Evolutionary conservation across 1,140 invertebrate genomes (phyloP).

Genomic region (Drosophila pachea): DNA sequence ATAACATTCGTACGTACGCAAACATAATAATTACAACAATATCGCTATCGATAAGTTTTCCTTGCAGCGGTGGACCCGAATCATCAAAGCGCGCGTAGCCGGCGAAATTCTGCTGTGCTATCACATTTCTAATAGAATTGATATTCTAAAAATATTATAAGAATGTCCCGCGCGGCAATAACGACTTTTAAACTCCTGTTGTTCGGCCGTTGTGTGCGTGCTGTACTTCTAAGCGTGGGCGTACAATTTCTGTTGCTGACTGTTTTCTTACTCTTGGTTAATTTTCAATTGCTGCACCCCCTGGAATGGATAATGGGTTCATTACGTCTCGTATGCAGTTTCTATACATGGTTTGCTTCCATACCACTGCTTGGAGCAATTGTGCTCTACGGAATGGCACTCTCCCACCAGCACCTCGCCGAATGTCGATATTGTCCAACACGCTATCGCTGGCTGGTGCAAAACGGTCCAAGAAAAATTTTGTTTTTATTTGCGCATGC

Average conservation of each 20-base stretch:
- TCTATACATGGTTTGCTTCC: conserved; percentile 81
- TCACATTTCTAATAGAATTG: not conserved
- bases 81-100: conserved; percentile 33
- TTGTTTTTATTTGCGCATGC: conserved; percentile 80
- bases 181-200: conserved; percentile 44
- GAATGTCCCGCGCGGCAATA: conserved; percentile 7
- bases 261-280: conserved; percentile 80
- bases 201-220: conserved; percentile 55
- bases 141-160: not conserved
- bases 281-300: conserved; percentile 80
- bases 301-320: conserved; percentile 80
- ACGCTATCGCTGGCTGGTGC: conserved; percentile 80
- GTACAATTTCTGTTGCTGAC: conserved; percentile 79
- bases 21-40: not conserved
- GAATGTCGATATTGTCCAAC: conserved; percentile 80
- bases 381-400: conserved; percentile 81
- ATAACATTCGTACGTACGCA: no score
- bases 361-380: conserved; percentile 80
- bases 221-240: conserved; percentile 51
- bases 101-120: not conserved
- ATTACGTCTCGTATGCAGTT: conserved; percentile 79
- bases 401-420: conserved; percentile 82
- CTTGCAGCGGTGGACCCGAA: conserved; percentile 11
- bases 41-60: conserved; percentile 3
- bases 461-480: conserved; percentile 54